phyloP scores from a whole-genome alignment of 2,888 invertebrate species.

The Mythimna lalbum region DNA sequence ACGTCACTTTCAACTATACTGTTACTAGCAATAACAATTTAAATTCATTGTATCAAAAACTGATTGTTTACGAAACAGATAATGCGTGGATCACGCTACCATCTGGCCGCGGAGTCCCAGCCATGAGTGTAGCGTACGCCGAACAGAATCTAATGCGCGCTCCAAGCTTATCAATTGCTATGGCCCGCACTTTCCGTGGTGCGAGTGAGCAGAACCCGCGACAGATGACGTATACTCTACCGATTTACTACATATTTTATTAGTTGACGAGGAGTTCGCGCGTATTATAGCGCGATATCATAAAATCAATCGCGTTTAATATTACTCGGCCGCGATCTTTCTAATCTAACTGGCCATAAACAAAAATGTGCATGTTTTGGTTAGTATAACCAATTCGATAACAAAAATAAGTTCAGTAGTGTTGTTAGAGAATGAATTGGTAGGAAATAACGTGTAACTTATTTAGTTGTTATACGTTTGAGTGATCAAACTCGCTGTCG shows the following conservation, averaged over 20 bases:
- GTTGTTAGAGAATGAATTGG: background rate
- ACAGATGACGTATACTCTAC: constrained; percentile 33
- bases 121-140: constrained; percentile 61
- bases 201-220: constrained; percentile 43
- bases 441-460: background rate
- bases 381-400: background rate
- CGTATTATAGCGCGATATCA: constrained; percentile 43
- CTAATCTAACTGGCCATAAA: constrained; percentile 16
- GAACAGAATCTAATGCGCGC: constrained; percentile 66
- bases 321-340: constrained; percentile 24
- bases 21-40: constrained; percentile 22
- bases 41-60: constrained; percentile 48
- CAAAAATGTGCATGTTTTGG: constrained; percentile 4
- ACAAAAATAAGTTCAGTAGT: background rate
- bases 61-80: constrained; percentile 52
- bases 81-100: constrained; percentile 60
- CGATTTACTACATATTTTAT: constrained; percentile 39
- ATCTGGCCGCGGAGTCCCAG: constrained; percentile 66
- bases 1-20: constrained; percentile 50
- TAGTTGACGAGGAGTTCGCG: constrained; percentile 31
- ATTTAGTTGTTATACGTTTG: background rate
- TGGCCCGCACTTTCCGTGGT: constrained; percentile 62
- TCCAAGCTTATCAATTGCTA: constrained; percentile 75
- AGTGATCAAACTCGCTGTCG: constrained; percentile 58
- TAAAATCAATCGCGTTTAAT: constrained; percentile 37